These are phyloP conservation scores for Minunthozetes semirufus DNA, from an alignment of 2,888 invertebrate species.

Conservation along the genomic window DNA sequence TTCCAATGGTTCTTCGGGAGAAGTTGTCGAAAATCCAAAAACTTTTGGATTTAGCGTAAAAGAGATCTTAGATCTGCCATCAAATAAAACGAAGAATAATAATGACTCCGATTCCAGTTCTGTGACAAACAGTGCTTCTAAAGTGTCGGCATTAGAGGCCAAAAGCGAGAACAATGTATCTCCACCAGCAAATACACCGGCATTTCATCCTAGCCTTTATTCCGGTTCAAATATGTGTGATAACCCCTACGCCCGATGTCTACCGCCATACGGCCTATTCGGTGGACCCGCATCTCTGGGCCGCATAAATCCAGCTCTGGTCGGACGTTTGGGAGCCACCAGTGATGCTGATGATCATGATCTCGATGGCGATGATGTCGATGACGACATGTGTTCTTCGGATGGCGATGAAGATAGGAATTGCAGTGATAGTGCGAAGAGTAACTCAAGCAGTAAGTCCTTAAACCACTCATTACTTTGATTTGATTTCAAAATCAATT, in stretches of 20 bases:
- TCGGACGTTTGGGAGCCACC: background rate
- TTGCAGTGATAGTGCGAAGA: conserved; percentile 25
- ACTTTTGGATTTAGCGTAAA: conserved; percentile 71
- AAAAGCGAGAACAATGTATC: conserved; percentile 43
- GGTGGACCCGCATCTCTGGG: conserved; percentile 9
- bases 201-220: background rate
- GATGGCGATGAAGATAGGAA: conserved; percentile 25
- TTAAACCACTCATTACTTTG: background rate
- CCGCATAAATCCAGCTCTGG: background rate
- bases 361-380: conserved; percentile 18
- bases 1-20: background rate
- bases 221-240: background rate
- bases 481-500: background rate
- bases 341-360: conserved; percentile 21
- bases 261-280: conserved; percentile 42
- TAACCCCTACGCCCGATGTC: conserved; percentile 51
- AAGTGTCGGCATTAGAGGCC: conserved; percentile 33
- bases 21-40: conserved; percentile 26
- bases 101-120: background rate
- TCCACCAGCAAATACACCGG: conserved; percentile 44
- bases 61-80: conserved; percentile 83
- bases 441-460: conserved; percentile 23
- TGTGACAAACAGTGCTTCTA: conserved; percentile 18
- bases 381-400: conserved; percentile 20
- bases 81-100: conserved; percentile 33